Base-by-base conservation (phyloP, 2,888 invertebrate species). In the Lydus trimaculatus region DNA sequence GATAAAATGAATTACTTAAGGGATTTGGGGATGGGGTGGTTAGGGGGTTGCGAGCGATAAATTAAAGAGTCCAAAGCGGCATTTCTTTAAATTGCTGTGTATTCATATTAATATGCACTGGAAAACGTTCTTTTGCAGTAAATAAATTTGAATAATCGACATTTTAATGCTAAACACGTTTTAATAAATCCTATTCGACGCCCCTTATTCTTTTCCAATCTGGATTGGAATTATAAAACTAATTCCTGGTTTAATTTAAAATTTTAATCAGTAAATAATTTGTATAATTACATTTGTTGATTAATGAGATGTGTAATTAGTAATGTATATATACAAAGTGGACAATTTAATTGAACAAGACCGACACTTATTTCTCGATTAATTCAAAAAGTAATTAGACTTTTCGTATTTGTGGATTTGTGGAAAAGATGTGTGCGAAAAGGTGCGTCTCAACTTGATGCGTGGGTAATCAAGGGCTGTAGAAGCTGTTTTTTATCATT, bases 81-180 rank as follows among this genome's bases (percentile, higher is more conserved):
- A 65, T 65, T 56, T 65, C 61, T 43, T 56, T 56, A 15, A 60
- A 66, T 69, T 61, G 48, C 39, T 52, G 31, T 65, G 58, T 63
- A 31, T 68, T 63, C 25, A 52, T 31, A 36, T 58, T 61, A 61
- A 61, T 36, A 61, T 61, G 61, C 61, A 61, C 36, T 39, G 61
- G 39, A 33, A 60, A 61, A 61, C 61, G 36, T 61, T 7, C 61
- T 33, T 61, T 61, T 39, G 61, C 61, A 8, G 23, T 25, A 39
- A 33, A 61, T 61, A 33, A 61, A 61, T 61, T 61, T 61, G 36
- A 23, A 33, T 61, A 61, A 61, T 61, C 61, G 61, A 61, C 36
- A 61, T 39, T 36, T 25, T 23, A 61, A 61, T 39, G 39, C 61
- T 61, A 36, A 36, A 36, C 61, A 39, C 61, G 61, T 61, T 36